Evolutionary conservation across 1,140 invertebrate genomes (phyloP).

Genomic region (Cyrtorhinus lividipennis): DNA sequence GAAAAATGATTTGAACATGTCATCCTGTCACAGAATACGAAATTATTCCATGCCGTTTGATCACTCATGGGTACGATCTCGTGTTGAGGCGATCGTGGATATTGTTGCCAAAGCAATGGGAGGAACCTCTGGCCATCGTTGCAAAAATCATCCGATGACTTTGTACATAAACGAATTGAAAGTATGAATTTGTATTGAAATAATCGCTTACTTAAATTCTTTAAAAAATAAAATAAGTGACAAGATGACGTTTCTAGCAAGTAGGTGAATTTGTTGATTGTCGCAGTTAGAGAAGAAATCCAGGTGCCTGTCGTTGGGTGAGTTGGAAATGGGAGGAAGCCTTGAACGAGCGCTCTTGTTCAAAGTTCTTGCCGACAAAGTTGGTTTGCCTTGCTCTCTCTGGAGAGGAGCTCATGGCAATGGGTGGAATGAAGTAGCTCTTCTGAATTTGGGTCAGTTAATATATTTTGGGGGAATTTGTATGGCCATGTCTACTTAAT

Average conservation of each 20-base stretch:
- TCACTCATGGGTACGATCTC: background rate
- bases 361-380: slow-evolving; percentile 45
- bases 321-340: slow-evolving; percentile 39
- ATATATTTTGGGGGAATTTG: too few relatives aligned
- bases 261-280: too few relatives aligned
- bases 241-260: too few relatives aligned
- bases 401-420: slow-evolving; percentile 36
- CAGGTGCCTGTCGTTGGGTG: slow-evolving; percentile 41
- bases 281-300: background rate
- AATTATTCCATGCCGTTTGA: background rate
- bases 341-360: slow-evolving; percentile 48
- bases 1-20: too few relatives aligned
- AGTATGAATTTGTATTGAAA: too few relatives aligned
- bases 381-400: slow-evolving; percentile 41
- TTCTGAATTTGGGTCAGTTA: slow-evolving; percentile 31
- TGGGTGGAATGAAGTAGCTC: slow-evolving; percentile 45
- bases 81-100: background rate
- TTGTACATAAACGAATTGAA: background rate
- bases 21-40: too few relatives aligned
- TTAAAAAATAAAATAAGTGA: too few relatives aligned
- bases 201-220: too few relatives aligned
- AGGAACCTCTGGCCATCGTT: background rate
- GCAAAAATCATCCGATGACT: background rate
- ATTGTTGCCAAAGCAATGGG: background rate
- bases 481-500: too few relatives aligned